Base-by-base conservation (phyloP, 2,797 vertebrate species). In the Emydoidea blandingii region DNA sequence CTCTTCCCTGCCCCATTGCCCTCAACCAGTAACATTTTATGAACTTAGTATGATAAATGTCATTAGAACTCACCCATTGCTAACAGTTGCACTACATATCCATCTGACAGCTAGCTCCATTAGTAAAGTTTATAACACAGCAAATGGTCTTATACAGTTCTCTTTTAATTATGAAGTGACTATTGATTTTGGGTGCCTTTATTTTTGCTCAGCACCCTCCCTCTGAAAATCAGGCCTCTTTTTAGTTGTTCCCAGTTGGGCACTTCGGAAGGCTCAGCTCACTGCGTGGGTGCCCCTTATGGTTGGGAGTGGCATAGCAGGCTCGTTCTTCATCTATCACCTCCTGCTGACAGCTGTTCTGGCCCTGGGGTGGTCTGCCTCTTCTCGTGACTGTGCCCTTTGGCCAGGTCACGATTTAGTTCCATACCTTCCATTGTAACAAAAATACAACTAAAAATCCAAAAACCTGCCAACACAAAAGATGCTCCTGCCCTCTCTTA, bases 51-150 rank as follows among this genome's bases (percentile, higher is more conserved):
- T 25, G 90, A 96, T 91, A 97, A 95, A 95, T 85, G 95, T 95
- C 89, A 90, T 95, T 97, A 95, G 96, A 96, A 95, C 95, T 95
- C 95, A 96, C 96, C 95, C 94, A 49, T 83, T 96, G 92, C 95
- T 97, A 97, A 96, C 96, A 93, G 97, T 97, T 96, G 94, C 95
- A 89, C 94, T 90, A 57, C 95, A 87, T 94, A 95, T 95, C 92
- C 62, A 94, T 94, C 87, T 95, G 94, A 97, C 96, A 95, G 96
- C 81, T 96, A 96, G 97, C 94, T 85, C 89, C 95, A 95, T 56
- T 85, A 95, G 76, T 91, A 91, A 97, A 91, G 95, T 96, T 89
- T 95, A 76, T 93, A 97, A 95, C 74, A 83, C 86, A 97, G 85
- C 49, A 96, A 96, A 92, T 12, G 7, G 31, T 62, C 85, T 94